phyloP scores from a whole-genome alignment of 2,888 invertebrate species.

The Trichogramma dendrolimi region DNA sequence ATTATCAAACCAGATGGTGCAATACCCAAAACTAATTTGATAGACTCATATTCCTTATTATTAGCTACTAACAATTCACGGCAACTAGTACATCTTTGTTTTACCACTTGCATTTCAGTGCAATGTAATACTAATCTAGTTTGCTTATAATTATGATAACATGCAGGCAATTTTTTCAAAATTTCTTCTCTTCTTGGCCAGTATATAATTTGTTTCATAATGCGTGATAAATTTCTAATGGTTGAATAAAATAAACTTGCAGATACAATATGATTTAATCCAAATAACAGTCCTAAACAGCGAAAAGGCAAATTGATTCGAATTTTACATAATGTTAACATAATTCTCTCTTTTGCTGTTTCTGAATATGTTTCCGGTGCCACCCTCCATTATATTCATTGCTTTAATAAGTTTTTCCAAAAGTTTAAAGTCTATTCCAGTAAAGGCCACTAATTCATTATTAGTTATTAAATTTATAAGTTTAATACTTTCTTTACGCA shows the following conservation, averaged over 20 bases:
- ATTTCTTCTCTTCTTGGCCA: conserved; percentile 22
- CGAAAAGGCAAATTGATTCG: conserved; percentile 22
- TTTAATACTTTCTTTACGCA: conserved; percentile 9
- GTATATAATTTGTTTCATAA: conserved; percentile 15
- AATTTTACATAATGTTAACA: conserved; percentile 20
- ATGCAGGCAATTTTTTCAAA: conserved; percentile 12
- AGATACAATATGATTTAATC: conserved; percentile 1
- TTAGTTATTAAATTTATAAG: conserved; percentile 14
- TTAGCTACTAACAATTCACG: background rate
- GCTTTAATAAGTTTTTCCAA: conserved; percentile 12
- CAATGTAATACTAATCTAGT: conserved; percentile 19
- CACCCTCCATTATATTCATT: conserved; percentile 3
- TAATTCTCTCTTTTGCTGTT: conserved; percentile 12
- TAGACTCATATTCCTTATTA: background rate
- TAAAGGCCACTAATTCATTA: conserved; percentile 21
- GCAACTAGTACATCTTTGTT: conserved; percentile 19
- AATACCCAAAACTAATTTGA: conserved; percentile 19
- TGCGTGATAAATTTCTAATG: conserved; percentile 3
- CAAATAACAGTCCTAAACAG: conserved; percentile 18
- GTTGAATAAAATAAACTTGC: conserved; percentile 12
- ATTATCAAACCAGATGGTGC: conserved; percentile 22
- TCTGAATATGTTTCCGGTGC: background rate
- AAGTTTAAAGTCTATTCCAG: conserved; percentile 16
- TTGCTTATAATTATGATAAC: conserved; percentile 18
- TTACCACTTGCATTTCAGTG: conserved; percentile 15